Conservation (phyloP, 2,113 vertebrate species). For the Petaurus breviceps region DNA sequence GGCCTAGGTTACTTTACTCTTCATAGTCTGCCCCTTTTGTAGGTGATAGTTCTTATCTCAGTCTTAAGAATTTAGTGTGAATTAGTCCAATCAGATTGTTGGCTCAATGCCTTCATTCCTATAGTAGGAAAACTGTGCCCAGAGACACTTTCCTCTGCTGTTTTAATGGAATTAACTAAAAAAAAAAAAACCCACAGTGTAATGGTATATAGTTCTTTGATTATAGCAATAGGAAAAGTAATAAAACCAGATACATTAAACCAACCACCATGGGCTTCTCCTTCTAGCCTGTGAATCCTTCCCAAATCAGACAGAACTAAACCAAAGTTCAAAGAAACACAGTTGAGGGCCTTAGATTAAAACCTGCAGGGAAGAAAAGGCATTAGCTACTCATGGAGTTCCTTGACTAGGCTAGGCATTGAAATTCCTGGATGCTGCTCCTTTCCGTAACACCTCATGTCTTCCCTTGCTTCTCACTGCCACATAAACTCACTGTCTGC, state of each 20-base stretch:
- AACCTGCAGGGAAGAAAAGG: background rate
- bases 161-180: background rate
- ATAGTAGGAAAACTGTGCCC: background rate
- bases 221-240: background rate
- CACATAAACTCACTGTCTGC: background rate
- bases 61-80: background rate
- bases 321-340: background rate
- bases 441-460: too few relatives aligned
- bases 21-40: background rate
- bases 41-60: background rate
- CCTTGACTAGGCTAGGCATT: background rate
- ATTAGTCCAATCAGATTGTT: background rate
- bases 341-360: too few relatives aligned
- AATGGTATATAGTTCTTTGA: background rate
- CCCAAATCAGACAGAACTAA: background rate
- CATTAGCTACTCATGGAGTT: too few relatives aligned
- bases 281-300: background rate
- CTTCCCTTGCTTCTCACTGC: background rate
- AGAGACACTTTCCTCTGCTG: background rate
- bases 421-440: background rate
- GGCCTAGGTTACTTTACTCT: background rate
- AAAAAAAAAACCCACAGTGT: background rate
- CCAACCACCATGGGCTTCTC: background rate
- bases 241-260: background rate
- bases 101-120: background rate